Evolutionary conservation across 1,140 invertebrate species (phyloP).

Genomic region (Microplitis mediator): DNA sequence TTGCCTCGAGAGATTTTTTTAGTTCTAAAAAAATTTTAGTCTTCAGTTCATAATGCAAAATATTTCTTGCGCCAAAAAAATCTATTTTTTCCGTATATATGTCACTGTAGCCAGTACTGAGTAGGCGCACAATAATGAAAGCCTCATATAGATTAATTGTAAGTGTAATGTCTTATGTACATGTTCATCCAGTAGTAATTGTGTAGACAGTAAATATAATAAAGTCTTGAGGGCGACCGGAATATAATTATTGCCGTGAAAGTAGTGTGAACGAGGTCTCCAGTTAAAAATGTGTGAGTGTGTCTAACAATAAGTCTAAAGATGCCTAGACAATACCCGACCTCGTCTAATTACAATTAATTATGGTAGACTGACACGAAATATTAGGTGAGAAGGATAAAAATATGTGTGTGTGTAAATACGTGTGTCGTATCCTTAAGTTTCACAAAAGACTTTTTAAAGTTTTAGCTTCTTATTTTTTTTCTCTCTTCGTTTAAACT

Average conservation of each 20-base stretch:
- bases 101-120: neutral
- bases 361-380: neutral
- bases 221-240: neutral
- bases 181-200: neutral
- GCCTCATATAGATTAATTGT: neutral
- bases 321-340: slow-evolving; percentile 10
- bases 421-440: neutral
- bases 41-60: no score
- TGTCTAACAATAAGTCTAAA: neutral
- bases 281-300: neutral
- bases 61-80: no score
- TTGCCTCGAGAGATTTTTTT: no score
- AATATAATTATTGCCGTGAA: slow-evolving; percentile 26
- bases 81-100: no score
- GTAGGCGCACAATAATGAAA: neutral
- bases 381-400: neutral
- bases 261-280: slow-evolving; percentile 24
- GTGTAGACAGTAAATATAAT: neutral
- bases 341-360: slow-evolving; percentile 22
- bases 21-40: no score
- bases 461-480: neutral
- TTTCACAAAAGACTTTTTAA: slow-evolving; percentile 7
- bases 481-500: neutral
- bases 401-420: neutral
- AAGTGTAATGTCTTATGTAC: neutral